phyloP scores from a whole-genome alignment of 2,888 invertebrate species.

The Catocala fraxini region DNA sequence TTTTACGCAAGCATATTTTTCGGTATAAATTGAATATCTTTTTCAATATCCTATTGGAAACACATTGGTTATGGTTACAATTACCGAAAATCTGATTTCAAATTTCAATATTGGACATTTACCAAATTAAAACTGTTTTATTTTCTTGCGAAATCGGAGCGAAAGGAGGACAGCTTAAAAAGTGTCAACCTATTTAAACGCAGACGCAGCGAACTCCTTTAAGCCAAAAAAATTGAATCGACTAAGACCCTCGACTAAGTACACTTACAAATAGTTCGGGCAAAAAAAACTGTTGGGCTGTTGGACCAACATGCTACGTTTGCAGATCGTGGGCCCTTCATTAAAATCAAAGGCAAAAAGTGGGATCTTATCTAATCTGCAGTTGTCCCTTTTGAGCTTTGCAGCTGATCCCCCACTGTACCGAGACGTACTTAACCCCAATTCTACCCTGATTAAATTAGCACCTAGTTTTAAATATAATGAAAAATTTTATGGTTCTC shows the following conservation, averaged over 20 bases:
- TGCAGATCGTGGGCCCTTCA: constrained; percentile 53
- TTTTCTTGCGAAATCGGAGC: not conserved
- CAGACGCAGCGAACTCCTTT: constrained; percentile 6
- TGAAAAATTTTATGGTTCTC: constrained; percentile 21
- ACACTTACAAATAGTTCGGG: constrained; percentile 32
- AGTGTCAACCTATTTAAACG: constrained; percentile 10
- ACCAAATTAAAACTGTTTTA: not conserved
- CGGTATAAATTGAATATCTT: no score
- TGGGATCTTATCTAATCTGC: constrained; percentile 52
- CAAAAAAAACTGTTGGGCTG: constrained; percentile 22
- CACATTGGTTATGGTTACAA: not conserved
- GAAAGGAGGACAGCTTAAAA: not conserved
- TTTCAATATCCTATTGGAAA: no score
- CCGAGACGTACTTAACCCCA: constrained; percentile 34
- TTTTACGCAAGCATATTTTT: no score
- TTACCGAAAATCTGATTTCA: not conserved
- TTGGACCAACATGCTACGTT: constrained; percentile 35
- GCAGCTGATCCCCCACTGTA: constrained; percentile 33
- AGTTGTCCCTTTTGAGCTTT: constrained; percentile 45
- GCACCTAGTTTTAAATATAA: constrained; percentile 21
- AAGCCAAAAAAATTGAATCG: constrained; percentile 11
- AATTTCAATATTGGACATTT: not conserved
- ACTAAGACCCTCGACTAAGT: constrained; percentile 16
- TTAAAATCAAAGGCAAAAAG: constrained; percentile 59
- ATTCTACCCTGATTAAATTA: constrained; percentile 32